Conservation (phyloP, 2,113 vertebrate species). For the Eurypyga helias region DNA sequence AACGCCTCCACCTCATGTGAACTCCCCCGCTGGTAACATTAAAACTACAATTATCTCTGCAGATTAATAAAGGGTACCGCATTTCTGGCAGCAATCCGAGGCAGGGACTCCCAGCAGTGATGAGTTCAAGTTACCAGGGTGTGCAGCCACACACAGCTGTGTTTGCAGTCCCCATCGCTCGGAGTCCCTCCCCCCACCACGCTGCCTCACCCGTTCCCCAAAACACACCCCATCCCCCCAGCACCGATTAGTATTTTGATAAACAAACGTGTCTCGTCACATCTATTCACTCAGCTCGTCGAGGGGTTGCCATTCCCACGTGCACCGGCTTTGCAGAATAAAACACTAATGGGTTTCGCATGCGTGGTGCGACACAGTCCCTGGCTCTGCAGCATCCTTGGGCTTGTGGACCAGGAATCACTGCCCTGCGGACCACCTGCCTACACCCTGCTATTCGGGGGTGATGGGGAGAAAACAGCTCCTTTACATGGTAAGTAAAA, state of each 20-base stretch:
- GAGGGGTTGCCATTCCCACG: neutral
- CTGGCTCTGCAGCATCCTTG: neutral
- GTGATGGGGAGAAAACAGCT: neutral
- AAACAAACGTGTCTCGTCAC: neutral
- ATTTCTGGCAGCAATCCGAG: neutral
- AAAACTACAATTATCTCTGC: neutral
- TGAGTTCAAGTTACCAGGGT: neutral
- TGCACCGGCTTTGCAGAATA: neutral
- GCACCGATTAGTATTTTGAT: neutral
- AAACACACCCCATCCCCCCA: neutral
- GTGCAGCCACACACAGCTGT: neutral
- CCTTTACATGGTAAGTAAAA: neutral
- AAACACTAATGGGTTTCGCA: neutral
- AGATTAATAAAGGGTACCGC: neutral
- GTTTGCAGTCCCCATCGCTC: neutral
- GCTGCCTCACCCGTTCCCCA: neutral
- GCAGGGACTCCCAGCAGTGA: neutral
- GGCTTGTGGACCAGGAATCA: fast-evolving
- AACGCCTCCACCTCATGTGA: neutral
- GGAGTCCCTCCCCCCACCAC: neutral
- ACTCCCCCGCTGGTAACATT: neutral
- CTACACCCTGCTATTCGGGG: neutral
- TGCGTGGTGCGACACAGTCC: fast-evolving
- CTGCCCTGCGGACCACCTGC: neutral
- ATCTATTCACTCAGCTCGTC: neutral